phyloP scores from a whole-genome alignment of 2,113 vertebrate genomes.

The Agelaius tricolor region DNA sequence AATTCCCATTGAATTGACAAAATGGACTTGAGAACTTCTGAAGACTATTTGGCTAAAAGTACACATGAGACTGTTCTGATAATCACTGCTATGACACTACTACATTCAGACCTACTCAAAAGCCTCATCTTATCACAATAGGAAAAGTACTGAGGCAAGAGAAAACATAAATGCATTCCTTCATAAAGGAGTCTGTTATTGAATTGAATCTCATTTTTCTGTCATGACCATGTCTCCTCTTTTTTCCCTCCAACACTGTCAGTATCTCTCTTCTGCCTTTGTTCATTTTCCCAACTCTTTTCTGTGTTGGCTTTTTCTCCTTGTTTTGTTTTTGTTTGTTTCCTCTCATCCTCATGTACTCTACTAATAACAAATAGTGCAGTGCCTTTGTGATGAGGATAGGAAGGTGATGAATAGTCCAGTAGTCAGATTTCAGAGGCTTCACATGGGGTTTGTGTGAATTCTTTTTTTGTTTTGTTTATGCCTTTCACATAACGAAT shows the following conservation, averaged over 20 bases:
- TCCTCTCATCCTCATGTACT: not conserved
- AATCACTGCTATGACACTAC: not conserved
- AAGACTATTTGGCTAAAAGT: slow-evolving; percentile 30
- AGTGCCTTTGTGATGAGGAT: not conserved
- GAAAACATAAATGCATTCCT: not conserved
- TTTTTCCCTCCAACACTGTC: not conserved
- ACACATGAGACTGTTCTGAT: slow-evolving; percentile 14
- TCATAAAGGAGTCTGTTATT: not conserved
- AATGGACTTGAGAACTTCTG: slow-evolving; percentile 22
- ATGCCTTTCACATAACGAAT: slow-evolving; percentile 44
- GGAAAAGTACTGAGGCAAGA: not conserved
- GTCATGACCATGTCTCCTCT: not conserved
- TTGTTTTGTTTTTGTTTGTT: not conserved
- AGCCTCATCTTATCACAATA: not conserved
- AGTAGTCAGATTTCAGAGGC: not conserved
- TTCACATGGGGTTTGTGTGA: slow-evolving; percentile 5
- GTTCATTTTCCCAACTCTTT: not conserved
- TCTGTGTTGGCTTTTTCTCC: not conserved
- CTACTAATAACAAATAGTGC: not conserved
- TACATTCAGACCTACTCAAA: not conserved
- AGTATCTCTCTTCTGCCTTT: not conserved
- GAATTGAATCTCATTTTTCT: not conserved
- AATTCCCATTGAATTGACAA: slow-evolving; percentile 39
- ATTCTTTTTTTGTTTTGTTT: not conserved
- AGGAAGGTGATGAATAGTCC: not conserved